Evolutionary conservation across 1,140 invertebrate genomes (phyloP).

Genomic region (Dolichoris vasculosae): DNA sequence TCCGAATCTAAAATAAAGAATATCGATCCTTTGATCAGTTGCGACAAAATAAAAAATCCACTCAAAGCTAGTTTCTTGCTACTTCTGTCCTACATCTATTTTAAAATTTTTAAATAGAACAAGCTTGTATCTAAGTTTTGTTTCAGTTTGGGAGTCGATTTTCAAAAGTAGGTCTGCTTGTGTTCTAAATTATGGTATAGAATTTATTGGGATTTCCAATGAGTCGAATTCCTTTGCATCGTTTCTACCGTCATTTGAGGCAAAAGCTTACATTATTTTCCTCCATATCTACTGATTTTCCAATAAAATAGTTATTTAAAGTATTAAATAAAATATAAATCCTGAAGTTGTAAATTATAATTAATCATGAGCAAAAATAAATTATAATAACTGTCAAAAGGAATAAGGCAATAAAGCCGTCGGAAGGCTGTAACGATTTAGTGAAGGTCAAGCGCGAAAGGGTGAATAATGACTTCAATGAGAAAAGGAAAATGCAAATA

Average conservation of each 20-base stretch:
- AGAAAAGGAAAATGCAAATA: constrained; percentile 19
- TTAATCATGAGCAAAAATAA: background rate
- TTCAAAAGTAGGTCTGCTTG: background rate
- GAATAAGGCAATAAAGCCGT: background rate
- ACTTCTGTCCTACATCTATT: background rate
- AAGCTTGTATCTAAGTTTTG: background rate
- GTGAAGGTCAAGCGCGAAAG: constrained; percentile 10
- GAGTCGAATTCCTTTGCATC: too few species aligned
- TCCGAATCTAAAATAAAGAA: background rate
- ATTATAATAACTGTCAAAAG: background rate
- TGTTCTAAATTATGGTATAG: background rate
- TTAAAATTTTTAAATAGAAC: background rate
- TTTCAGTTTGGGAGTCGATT: background rate
- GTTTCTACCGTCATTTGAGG: too few species aligned
- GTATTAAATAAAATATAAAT: background rate
- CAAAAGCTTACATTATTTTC: background rate
- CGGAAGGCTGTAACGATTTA: background rate
- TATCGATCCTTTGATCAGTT: background rate
- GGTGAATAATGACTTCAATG: background rate
- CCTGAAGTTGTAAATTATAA: background rate
- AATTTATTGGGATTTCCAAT: background rate
- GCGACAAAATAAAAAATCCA: background rate
- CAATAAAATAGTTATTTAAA: background rate
- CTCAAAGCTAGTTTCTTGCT: background rate
- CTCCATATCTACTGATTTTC: too few species aligned